Conservation (phyloP, 1,140 invertebrate species). For the Pinna nobilis region DNA sequence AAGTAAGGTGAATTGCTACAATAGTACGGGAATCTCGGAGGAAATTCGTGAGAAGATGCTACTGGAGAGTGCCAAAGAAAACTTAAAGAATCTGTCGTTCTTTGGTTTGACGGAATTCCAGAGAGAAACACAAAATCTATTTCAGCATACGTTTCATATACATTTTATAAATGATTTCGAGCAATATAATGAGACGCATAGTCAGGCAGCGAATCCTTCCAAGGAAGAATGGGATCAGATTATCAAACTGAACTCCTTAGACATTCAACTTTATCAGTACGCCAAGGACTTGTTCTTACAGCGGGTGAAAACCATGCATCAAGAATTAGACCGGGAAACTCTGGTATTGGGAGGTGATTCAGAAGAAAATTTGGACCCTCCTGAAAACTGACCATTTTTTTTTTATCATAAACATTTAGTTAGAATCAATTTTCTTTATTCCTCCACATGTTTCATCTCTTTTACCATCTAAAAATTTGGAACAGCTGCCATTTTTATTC, state of each 20-base stretch:
- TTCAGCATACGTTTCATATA: conserved; percentile 97
- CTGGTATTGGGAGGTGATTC: too few species aligned
- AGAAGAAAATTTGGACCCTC: too few species aligned
- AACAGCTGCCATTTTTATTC: too few species aligned
- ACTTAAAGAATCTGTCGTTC: conserved; percentile 95
- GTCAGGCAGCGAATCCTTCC: conserved; percentile 80
- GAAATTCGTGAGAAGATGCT: conserved; percentile 84
- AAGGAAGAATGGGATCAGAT: conserved; percentile 85
- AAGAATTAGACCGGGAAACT: conserved; percentile 19
- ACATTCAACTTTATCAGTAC: conserved; percentile 95
- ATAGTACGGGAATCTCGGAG: conserved; percentile 83
- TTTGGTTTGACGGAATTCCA: conserved; percentile 98
- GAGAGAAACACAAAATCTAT: conserved; percentile 94
- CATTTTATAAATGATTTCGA: conserved; percentile 74
- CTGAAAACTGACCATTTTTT: too few species aligned
- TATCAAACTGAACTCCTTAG: conserved; percentile 88
- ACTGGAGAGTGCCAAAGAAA: conserved; percentile 95
- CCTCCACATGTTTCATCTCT: too few species aligned
- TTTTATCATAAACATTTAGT: too few species aligned
- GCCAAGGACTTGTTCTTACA: conserved; percentile 92
- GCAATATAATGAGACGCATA: conserved; percentile 69
- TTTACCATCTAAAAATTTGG: background rate
- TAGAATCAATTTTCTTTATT: too few species aligned
- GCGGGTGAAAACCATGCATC: conserved; percentile 73
- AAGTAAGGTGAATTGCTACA: conserved; percentile 96